Base-by-base conservation (phyloP, 1,140 invertebrate genomes). In the Ditylenchus dipsaci region DNA sequence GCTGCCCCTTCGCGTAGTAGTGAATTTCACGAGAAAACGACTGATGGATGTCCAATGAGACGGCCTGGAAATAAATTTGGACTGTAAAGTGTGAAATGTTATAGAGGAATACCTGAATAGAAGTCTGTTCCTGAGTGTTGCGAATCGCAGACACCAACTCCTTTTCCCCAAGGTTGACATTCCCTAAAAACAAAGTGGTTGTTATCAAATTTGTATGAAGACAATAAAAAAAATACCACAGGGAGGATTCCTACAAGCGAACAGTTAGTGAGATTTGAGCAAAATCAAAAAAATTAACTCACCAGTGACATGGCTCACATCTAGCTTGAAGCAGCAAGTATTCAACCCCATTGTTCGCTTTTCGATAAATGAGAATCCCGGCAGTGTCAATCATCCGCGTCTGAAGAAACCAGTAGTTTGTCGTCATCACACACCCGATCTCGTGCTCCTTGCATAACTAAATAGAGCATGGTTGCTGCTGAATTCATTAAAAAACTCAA, bases 51-150 rank as follows among this genome's bases (percentile, higher is more conserved):
- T 76, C 72, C 15, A 86, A 77, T 53, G 86, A 74, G 62, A 69
- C 65, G 43, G 75, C 43, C 33, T 38, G 33, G 11, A 38, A 38
- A 38, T 38, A 3, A 38, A 38, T 38, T 5, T 5, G 11, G 3
- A 5, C 3, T 11, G 11, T 38, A 5, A 38, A 38, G 3, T 38
- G 11, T 11, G 11, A 5, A 3, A 38, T 5, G 33, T 11, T 5
- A 38, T 5, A 38, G 11, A 38, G 11, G 3, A 3, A 38, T 38
- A 38, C 33, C 13, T 68, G 75, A 1, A 91, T 84, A 47, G 91
- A 91, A 61, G 91, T 87, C 86, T 95, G 92, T 86, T 95, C 92
- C 73, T 87, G 76, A 0, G 91, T 93, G 86, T 95, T 92, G 72
- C 92, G 86, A n/a, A 90, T 77, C 3, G 92, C 92, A n/a, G 91